Conservation (phyloP, 2,888 invertebrate genomes). For the Campaea margaritaria region DNA sequence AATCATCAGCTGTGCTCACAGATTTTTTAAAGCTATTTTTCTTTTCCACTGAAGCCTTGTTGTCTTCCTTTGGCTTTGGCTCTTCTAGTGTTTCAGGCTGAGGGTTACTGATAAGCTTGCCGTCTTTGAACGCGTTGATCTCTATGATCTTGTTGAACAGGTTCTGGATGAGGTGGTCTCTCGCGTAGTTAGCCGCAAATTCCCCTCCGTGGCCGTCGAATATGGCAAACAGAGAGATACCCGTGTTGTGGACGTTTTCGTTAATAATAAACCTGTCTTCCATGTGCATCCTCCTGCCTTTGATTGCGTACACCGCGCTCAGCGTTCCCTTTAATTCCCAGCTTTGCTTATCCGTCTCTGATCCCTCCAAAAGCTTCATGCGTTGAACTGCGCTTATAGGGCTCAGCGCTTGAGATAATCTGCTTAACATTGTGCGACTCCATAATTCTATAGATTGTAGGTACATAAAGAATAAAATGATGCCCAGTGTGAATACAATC, state of each 20-base stretch:
- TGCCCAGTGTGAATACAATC: conserved; percentile 88
- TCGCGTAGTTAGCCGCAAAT: conserved; percentile 96
- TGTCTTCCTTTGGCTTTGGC: conserved; percentile 74
- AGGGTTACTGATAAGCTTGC: conserved; percentile 73
- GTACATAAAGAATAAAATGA: conserved; percentile 91
- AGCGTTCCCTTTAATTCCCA: conserved; percentile 92
- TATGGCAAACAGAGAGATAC: conserved; percentile 95
- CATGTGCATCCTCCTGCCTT: conserved; percentile 96
- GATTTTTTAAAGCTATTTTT: conserved; percentile 89
- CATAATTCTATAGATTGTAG: conserved; percentile 93
- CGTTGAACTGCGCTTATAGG: conserved; percentile 86
- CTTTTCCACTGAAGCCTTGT: conserved; percentile 73
- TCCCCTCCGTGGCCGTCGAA: conserved; percentile 99
- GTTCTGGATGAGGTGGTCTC: conserved; percentile 93
- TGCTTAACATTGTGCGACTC: conserved; percentile 90
- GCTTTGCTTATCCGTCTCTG: conserved; percentile 83
- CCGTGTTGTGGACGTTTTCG: conserved; percentile 93
- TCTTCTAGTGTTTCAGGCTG: conserved; percentile 68
- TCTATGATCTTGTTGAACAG: conserved; percentile 91
- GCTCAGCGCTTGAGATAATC: conserved; percentile 88
- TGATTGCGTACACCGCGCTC: conserved; percentile 95
- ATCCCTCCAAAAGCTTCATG: conserved; percentile 82
- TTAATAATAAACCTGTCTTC: conserved; percentile 97
- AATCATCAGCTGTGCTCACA: conserved; percentile 86
- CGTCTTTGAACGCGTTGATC: conserved; percentile 88